Evolutionary conservation across 2,888 invertebrate genomes (phyloP).

Genomic region (Hetaerina titia): DNA sequence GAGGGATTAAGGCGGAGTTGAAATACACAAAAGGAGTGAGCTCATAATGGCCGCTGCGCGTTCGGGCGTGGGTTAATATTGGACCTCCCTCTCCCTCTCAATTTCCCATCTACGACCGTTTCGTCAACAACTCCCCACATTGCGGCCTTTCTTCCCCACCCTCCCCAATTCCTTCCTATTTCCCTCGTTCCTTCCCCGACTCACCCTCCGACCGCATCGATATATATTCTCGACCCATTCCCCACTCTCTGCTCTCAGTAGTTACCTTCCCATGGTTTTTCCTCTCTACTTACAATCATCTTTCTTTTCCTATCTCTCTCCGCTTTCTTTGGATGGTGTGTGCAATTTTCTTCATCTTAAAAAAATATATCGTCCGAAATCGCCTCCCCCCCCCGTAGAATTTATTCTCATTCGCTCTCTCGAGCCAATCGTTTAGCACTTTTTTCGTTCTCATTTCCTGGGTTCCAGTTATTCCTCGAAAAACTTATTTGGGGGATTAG

Average conservation of each 20-base stretch:
- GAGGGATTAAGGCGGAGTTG: constrained; percentile 34
- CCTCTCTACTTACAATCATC: no score
- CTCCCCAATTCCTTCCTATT: neutral
- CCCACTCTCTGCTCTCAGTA: neutral
- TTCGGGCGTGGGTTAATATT: constrained; percentile 63
- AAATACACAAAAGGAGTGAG: constrained; percentile 53
- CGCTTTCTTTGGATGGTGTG: neutral
- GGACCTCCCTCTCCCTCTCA: constrained; percentile 46
- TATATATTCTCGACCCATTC: neutral
- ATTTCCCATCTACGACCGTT: constrained; percentile 3
- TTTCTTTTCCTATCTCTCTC: neutral
- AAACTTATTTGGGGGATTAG: constrained; percentile 9
- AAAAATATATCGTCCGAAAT: neutral
- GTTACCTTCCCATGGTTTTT: neutral
- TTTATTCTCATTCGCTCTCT: neutral
- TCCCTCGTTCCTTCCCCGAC: neutral
- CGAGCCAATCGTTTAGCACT: neutral
- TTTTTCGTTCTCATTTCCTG: neutral
- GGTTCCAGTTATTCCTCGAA: neutral
- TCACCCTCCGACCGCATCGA: neutral
- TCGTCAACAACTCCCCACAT: neutral
- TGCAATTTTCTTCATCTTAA: constrained; percentile 36
- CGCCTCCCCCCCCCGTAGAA: neutral
- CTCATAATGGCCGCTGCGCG: constrained; percentile 61
- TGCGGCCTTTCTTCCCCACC: no score